A percentile compares a stretch with the other conserved stretches of the same genome.
Evolutionary conservation across 2,113 vertebrate species (phyloP).

Genomic region (Fulica atra): DNA sequence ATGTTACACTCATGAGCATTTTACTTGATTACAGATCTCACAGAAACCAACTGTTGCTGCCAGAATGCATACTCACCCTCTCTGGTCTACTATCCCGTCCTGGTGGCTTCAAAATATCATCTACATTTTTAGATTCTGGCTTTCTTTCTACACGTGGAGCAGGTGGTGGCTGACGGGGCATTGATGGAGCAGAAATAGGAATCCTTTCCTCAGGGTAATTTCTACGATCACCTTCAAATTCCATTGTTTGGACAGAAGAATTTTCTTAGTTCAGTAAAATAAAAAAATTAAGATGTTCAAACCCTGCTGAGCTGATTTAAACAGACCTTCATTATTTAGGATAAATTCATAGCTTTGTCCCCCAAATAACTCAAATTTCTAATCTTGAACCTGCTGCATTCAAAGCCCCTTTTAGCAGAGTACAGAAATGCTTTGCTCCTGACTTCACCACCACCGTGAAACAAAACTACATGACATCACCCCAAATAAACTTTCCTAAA

Average conservation of each 20-base stretch:
- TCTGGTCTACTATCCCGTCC: constrained; percentile 92
- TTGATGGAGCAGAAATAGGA: constrained; percentile 77
- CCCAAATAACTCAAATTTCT: not conserved
- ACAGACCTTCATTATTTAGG: constrained; percentile 2
- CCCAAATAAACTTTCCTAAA: not conserved
- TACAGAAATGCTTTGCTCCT: not conserved
- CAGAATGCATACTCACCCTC: constrained; percentile 78
- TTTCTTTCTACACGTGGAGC: constrained; percentile 90
- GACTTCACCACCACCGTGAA: not conserved
- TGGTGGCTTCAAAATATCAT: constrained; percentile 94
- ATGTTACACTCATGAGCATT: not conserved
- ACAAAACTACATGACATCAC: not conserved
- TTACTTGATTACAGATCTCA: not conserved
- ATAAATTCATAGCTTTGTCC: not conserved
- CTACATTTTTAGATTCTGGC: constrained; percentile 96
- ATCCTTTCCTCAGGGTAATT: constrained; percentile 89
- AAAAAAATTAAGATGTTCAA: constrained; percentile 49
- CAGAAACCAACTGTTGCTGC: accelerated
- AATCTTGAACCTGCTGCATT: not conserved
- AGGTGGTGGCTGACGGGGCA: constrained; percentile 83
- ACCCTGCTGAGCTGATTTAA: constrained; percentile 4
- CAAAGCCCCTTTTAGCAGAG: not conserved
- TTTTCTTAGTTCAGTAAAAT: constrained; percentile 55
- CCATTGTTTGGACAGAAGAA: constrained; percentile 67
- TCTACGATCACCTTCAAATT: constrained; percentile 86